Evolutionary conservation across 2,888 invertebrate species (phyloP).

Genomic region (Tortrix viridana): DNA sequence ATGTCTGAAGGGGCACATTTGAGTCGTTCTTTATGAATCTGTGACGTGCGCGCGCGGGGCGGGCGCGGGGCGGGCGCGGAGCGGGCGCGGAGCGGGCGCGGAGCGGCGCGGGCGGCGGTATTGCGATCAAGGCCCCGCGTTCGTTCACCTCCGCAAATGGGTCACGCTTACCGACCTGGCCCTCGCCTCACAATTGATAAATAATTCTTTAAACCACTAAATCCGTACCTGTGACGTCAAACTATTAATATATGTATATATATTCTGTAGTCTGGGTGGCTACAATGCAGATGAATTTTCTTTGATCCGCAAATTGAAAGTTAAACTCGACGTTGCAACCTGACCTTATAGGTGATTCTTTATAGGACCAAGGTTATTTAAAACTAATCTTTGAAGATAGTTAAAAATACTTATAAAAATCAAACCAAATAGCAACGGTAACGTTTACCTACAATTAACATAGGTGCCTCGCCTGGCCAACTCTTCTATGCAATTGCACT

Average conservation of each 20-base stretch:
- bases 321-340: constrained; percentile 22
- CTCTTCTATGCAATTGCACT: no score
- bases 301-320: constrained; percentile 18
- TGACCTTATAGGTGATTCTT: constrained; percentile 13
- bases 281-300: background rate
- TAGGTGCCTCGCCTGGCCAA: no score
- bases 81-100: no score
- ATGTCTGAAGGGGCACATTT: constrained; percentile 15
- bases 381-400: background rate
- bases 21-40: constrained; percentile 32
- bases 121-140: constrained; percentile 83
- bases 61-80: constrained; percentile 49
- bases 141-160: constrained; percentile 81
- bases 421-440: no score
- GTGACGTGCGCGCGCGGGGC: constrained; percentile 58
- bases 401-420: no score
- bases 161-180: constrained; percentile 72
- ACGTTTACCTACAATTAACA: no score
- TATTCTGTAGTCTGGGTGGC: no score
- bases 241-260: constrained; percentile 47
- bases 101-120: constrained; percentile 60
- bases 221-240: constrained; percentile 75
- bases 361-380: constrained; percentile 11
- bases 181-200: constrained; percentile 69
- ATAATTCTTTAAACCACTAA: constrained; percentile 77